phyloP scores from a whole-genome alignment of 2,113 vertebrate species.

The Peromyscus leucopus region DNA sequence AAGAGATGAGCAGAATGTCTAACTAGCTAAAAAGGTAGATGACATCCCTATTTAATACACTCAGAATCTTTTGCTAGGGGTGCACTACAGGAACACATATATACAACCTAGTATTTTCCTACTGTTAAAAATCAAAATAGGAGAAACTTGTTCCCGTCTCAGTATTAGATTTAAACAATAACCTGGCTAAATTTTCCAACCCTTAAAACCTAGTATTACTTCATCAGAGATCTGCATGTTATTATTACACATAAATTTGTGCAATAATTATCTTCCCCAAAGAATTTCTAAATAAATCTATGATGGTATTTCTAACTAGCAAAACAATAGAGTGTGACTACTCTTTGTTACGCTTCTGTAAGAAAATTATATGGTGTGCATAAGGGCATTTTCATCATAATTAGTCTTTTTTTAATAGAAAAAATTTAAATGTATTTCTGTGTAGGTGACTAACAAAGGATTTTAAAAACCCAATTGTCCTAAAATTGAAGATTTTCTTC shows the following conservation, averaged over 20 bases:
- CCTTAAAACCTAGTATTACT: slow-evolving; percentile 43
- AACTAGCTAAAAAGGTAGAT: not conserved
- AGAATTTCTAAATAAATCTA: slow-evolving; percentile 66
- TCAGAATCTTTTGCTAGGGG: not conserved
- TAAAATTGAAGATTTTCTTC: slow-evolving; percentile 37
- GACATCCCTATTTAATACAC: not conserved
- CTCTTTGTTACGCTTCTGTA: slow-evolving; percentile 60
- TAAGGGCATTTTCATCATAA: slow-evolving; percentile 66
- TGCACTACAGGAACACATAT: rapidly evolving
- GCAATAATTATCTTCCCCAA: slow-evolving; percentile 53
- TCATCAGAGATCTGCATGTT: not conserved
- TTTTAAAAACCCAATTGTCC: slow-evolving; percentile 42
- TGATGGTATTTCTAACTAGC: slow-evolving; percentile 65
- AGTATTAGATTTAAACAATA: not conserved
- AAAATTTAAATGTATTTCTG: slow-evolving; percentile 51
- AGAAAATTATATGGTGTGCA: slow-evolving; percentile 71
- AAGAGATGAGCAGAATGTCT: not conserved
- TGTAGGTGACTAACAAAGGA: not conserved
- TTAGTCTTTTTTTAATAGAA: slow-evolving; percentile 64
- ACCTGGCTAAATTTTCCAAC: not conserved
- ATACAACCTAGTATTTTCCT: not conserved
- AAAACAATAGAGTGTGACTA: slow-evolving; percentile 70
- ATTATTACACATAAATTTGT: slow-evolving; percentile 24
- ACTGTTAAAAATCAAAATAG: not conserved
- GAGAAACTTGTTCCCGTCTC: not conserved